Percentiles rank a stretch among this genome's conserved stretches.
phyloP scores from a whole-genome alignment of 2,888 invertebrate genomes.

The Cerceris rybyensis region DNA sequence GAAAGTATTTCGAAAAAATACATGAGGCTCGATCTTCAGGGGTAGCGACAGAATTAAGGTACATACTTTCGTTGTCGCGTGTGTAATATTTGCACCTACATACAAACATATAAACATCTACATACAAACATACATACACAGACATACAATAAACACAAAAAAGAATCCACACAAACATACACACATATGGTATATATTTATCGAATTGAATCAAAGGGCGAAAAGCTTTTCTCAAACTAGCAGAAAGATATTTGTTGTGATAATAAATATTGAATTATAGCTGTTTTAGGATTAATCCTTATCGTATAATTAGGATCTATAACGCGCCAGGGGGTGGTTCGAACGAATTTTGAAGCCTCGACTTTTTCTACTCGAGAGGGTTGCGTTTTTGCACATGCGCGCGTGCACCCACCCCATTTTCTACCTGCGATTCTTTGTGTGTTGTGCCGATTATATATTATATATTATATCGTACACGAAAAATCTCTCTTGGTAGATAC shows the following conservation, averaged over 20 bases:
- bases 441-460: conserved; percentile 30
- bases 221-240: conserved; percentile 70
- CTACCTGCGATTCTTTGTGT: conserved; percentile 45
- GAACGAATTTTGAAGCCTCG: conserved; percentile 31
- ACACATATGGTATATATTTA: conserved; percentile 68
- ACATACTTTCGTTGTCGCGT: conserved; percentile 26
- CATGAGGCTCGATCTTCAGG: conserved; percentile 11
- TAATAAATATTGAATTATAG: conserved; percentile 78
- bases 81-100: conserved; percentile 15
- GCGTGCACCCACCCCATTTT: conserved; percentile 33
- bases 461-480: conserved; percentile 20
- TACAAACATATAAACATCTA: conserved; percentile 15
- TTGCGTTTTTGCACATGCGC: conserved; percentile 2
- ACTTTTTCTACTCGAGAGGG: conserved; percentile 43
- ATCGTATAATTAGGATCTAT: conserved; percentile 66
- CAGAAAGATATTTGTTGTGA: conserved; percentile 80
- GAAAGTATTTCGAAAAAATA: conserved; percentile 42
- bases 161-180: conserved; percentile 3
- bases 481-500: conserved; percentile 13
- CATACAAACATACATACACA: conserved; percentile 7
- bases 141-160: conserved; percentile 8
- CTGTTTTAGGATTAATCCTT: conserved; percentile 69
- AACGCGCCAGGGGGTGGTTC: conserved; percentile 9
- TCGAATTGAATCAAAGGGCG: conserved; percentile 75
- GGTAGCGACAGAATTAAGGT: conserved; percentile 6